phyloP scores from a whole-genome alignment of 2,888 invertebrate genomes.

The Nomada goodeniana region DNA sequence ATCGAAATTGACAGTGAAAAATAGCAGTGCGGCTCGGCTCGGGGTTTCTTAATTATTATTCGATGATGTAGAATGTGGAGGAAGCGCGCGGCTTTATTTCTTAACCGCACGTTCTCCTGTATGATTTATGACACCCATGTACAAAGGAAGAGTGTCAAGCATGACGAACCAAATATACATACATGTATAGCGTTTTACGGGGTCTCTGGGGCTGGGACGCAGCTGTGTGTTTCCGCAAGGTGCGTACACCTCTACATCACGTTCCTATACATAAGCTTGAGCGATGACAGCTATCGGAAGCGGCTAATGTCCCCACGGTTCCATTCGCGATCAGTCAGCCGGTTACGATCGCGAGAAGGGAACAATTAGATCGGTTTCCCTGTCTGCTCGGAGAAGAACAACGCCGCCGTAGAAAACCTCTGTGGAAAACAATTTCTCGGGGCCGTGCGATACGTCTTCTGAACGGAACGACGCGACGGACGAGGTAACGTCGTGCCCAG shows the following conservation, averaged over 20 bases:
- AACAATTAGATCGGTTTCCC: slow-evolving; percentile 15
- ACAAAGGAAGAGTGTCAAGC: not conserved
- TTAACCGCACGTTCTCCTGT: not conserved
- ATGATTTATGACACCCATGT: slow-evolving; percentile 45
- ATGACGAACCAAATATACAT: slow-evolving; percentile 8
- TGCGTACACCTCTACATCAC: slow-evolving; percentile 48
- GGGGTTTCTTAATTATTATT: slow-evolving; percentile 30
- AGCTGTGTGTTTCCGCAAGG: slow-evolving; percentile 55
- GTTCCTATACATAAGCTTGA: slow-evolving; percentile 53
- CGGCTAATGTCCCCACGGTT: slow-evolving; percentile 38
- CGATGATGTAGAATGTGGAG: slow-evolving; percentile 29
- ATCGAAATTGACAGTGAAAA: not conserved
- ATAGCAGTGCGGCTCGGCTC: not conserved
- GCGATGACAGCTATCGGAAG: slow-evolving; percentile 54
- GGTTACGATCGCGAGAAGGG: not conserved
- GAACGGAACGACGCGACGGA: slow-evolving; percentile 4
- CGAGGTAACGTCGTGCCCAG: not conserved
- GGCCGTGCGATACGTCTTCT: slow-evolving; percentile 23
- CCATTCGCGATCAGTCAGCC: slow-evolving; percentile 53
- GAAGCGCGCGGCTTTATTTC: slow-evolving; percentile 1
- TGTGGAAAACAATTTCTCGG: slow-evolving; percentile 24
- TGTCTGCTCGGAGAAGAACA: not conserved
- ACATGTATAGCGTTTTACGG: slow-evolving; percentile 41
- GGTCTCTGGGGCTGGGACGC: slow-evolving; percentile 35
- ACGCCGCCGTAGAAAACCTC: not conserved